Conservation (phyloP, 2,113 vertebrate species). For the Maccullochella peelii region DNA sequence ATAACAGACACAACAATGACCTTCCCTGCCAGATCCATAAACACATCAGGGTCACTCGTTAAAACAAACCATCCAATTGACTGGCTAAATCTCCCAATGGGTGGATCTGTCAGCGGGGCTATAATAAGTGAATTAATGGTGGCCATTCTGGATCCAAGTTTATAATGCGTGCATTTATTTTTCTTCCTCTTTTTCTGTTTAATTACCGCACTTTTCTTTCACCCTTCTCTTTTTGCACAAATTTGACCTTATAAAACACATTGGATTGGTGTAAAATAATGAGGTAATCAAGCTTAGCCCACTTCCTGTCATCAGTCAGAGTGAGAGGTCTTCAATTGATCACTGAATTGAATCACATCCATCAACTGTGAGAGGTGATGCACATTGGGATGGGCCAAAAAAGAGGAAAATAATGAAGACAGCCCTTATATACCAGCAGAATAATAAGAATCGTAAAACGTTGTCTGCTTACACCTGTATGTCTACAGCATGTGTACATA, state of each 20-base stretch:
- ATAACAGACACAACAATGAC: constrained; percentile 46
- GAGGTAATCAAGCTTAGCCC: constrained; percentile 33
- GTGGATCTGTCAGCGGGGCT: constrained; percentile 30
- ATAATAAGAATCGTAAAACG: background rate
- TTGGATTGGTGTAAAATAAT: constrained; percentile 24
- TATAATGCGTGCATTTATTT: background rate
- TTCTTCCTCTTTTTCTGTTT: background rate
- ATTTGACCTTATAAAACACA: background rate
- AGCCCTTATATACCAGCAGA: background rate
- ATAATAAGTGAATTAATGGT: constrained; percentile 7
- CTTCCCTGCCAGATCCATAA: constrained; percentile 57
- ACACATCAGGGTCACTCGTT: constrained; percentile 51
- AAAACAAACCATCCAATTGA: constrained; percentile 45
- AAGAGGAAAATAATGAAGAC: constrained; percentile 7
- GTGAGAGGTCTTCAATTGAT: constrained; percentile 35
- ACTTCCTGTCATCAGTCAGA: constrained; percentile 46
- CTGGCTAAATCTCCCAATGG: background rate
- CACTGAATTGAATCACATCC: constrained; percentile 14
- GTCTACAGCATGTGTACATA: background rate
- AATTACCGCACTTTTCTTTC: background rate
- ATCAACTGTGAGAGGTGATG: constrained; percentile 33
- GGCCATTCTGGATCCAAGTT: background rate
- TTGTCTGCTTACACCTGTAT: background rate
- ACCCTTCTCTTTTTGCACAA: background rate
- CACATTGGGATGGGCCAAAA: background rate